phyloP scores from a whole-genome alignment of 2,113 vertebrate genomes.

The Fregetta grallaria region DNA sequence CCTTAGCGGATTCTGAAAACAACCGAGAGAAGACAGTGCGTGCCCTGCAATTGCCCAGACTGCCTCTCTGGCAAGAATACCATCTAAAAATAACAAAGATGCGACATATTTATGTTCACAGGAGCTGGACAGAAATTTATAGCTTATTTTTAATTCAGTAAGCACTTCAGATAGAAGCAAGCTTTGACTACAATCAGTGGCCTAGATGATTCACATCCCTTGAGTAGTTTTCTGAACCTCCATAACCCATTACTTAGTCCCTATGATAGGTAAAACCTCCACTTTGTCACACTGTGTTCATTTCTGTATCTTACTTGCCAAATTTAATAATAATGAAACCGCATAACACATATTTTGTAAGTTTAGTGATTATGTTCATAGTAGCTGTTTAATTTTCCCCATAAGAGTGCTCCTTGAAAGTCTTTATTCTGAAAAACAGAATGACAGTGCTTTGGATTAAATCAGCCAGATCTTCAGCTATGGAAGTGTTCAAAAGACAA shows the following conservation, averaged over 20 bases:
- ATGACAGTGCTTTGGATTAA: background rate
- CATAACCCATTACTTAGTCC: background rate
- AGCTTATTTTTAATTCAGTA: background rate
- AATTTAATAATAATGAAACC: background rate
- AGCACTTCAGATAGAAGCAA: background rate
- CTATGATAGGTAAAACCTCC: background rate
- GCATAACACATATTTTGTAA: background rate
- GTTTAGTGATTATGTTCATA: background rate
- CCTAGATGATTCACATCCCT: background rate
- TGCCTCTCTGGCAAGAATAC: background rate
- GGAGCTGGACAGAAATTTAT: background rate
- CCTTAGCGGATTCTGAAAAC: background rate
- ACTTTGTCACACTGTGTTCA: background rate
- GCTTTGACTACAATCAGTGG: background rate
- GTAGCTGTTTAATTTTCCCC: background rate
- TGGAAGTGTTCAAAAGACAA: constrained; percentile 12
- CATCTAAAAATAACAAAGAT: background rate
- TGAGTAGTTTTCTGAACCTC: background rate
- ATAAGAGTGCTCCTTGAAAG: background rate
- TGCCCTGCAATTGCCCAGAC: background rate
- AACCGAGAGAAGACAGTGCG: background rate
- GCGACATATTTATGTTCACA: background rate
- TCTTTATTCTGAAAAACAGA: background rate
- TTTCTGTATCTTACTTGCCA: background rate
- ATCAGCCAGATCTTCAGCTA: background rate